Base-by-base conservation (phyloP, 2,888 invertebrate genomes). In the Melanargia galathea region DNA sequence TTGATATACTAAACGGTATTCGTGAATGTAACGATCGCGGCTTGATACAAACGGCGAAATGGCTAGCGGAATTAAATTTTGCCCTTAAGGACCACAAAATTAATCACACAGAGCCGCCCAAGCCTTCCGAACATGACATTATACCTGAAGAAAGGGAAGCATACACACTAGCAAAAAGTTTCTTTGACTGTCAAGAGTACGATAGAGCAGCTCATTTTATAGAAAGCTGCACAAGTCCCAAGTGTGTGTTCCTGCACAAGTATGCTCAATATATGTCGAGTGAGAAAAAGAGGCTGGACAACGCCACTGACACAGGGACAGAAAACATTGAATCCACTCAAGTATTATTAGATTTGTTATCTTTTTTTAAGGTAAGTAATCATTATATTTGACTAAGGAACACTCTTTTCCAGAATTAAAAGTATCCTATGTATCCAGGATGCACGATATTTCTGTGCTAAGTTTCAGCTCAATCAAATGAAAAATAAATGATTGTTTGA, bases 151-250 rank as follows among this genome's bases (percentile, higher is more conserved):
- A 96, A 73, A 92, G 92, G 68, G 96, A 96, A 76, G 88, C 92
- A 24, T 98, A 96, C 81, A 92, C 93, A 45, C 82, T 98, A 70
- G 96, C 97, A 0, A 97, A 97, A 82, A 95, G 95, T 68, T 98
- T 97, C 81, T 98, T 97, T 79, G 97, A 98, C 84, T 92, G 96
- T 49, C 95, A 96, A 73, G 98, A 99, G 83, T 98, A 97, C 82
- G 97, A 97, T 75, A 92, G 97, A 76, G 95, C 96, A 61, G 96
- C 97, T 0, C 95, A 95, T 87, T 97, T 96, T 76, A 92, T 96
- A 7, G 93, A 95, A 73, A 93, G 94, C 64, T 95, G 95, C 73
- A 90, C 90, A 45, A 94, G 94, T 63, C 90, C 94, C 0, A 95
- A 96, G 79, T 94, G 95, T 48, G 93, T 94, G 67, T 99, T 98